Percentiles rank a stretch among this genome's conserved stretches.
These are phyloP conservation scores for Platypus cylindrus DNA, from an alignment of 2,888 invertebrate species.

Conservation along the genomic window DNA sequence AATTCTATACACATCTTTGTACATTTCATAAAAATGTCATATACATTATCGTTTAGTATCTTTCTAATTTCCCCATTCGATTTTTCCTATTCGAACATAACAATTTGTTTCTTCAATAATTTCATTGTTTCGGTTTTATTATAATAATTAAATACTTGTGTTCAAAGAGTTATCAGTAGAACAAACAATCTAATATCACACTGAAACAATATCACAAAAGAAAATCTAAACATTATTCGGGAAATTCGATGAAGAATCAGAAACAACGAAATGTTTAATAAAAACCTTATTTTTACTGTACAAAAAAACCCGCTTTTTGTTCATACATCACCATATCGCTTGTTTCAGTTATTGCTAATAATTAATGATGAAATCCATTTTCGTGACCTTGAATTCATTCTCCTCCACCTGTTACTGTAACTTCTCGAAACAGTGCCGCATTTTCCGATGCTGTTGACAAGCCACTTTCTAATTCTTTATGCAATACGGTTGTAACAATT, in stretches of 20 bases:
- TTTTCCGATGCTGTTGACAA: slow-evolving; percentile 31
- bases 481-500: slow-evolving; percentile 34
- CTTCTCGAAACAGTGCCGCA: slow-evolving; percentile 36
- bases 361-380: slow-evolving; percentile 2
- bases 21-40: too few species aligned
- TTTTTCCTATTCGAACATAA: too few species aligned
- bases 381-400: slow-evolving; percentile 13
- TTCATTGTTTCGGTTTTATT: too few species aligned
- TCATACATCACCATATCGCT: slow-evolving; percentile 13
- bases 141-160: too few species aligned
- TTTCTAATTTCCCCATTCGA: too few species aligned
- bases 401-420: slow-evolving; percentile 40
- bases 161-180: too few species aligned
- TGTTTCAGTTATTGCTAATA: slow-evolving; percentile 4
- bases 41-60: too few species aligned
- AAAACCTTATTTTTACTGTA: slow-evolving; percentile 8
- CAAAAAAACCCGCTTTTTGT: slow-evolving; percentile 14
- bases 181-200: too few species aligned
- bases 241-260: slow-evolving; percentile 5
- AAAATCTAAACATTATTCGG: too few species aligned
- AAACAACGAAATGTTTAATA: slow-evolving; percentile 6
- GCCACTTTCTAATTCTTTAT: slow-evolving; percentile 29
- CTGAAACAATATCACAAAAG: too few species aligned
- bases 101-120: too few species aligned
- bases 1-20: too few species aligned